Base-by-base conservation (phyloP, 1,140 invertebrate species). In the Eciton burchellii region DNA sequence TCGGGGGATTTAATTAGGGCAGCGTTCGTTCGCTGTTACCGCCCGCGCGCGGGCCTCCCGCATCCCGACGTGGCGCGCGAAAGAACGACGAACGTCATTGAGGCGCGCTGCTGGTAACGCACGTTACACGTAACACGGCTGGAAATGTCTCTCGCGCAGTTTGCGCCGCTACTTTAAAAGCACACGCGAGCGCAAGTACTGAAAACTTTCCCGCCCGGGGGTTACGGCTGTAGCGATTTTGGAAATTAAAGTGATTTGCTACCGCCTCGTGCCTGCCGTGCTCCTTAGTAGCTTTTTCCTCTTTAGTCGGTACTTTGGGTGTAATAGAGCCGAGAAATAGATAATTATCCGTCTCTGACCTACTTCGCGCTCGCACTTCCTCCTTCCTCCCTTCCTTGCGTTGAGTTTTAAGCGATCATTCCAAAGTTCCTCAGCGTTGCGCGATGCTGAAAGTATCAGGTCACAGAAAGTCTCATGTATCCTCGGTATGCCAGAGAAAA, bases 241-340 rank as follows among this genome's bases (percentile, higher is more conserved):
- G 74, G 70, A 79, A 79, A 79, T 79, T 79, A 79, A 79, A 79
- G 63, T 79, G 63, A 79, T 79, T 79, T 70, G 74, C 74, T 70
- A 49, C 49, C 49, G 68, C 21, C 21, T 56, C 49, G 60, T 43
- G 29, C 45, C 73, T 65, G 29, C 19, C 60, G 26, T 43, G 63
- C 63, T 68, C 35, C 63, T 79, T 70, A 79, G 35, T 79, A 79
- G 74, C 74, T 79, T 79, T 76, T 79, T 79, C 74, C 74, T 79
- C 74, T 57, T 79, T 79, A 79, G 63, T 21, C 21, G 52, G 49
- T 79, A 79, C 74, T 79, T 79, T 79, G 70, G 41, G 49, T 79
- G 74, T 79, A 79, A 79, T 79, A 79, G 74, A 79, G 63, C 74
- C 74, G 49, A 79, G 74, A 79, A 79, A 79, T 79, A 79, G 74